A percentile compares a stretch with the other conserved stretches of the same genome.
phyloP scores from a whole-genome alignment of 2,888 invertebrate species.

The Melinopterus prodromus region DNA sequence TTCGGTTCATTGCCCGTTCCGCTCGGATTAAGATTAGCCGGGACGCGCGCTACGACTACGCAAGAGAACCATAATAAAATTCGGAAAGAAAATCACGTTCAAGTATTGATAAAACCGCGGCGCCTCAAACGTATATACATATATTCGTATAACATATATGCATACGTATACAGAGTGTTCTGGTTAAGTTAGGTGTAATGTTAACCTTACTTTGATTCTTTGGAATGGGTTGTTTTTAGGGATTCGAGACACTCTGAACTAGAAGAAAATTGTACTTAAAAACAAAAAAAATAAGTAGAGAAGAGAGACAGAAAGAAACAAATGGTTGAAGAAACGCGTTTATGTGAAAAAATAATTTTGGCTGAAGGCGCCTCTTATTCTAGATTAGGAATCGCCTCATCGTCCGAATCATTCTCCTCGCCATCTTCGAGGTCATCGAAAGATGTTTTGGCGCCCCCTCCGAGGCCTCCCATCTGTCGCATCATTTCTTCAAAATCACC shows the following conservation, averaged over 20 bases:
- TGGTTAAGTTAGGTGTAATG: not conserved
- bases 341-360: constrained; percentile 28
- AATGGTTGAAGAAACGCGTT: not conserved
- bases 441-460: constrained; percentile 65
- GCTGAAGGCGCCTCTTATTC: constrained; percentile 61
- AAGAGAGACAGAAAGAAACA: not conserved
- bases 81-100: not conserved
- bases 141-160: not conserved
- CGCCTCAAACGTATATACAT: not conserved
- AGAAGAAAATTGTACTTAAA: not conserved
- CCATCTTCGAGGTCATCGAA: constrained; percentile 70
- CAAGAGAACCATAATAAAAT: not conserved
- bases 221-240: not conserved
- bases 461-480: constrained; percentile 73
- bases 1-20: not conserved
- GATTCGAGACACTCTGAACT: constrained; percentile 4
- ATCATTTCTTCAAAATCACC: constrained; percentile 77
- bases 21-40: not conserved
- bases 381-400: constrained; percentile 80
- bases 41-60: not conserved
- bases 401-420: constrained; percentile 75
- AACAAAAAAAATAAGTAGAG: constrained; percentile 10
- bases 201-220: too few relatives aligned
- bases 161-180: not conserved
- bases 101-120: not conserved